Evolutionary conservation across 92 coral and sea anemone genomes (phyloP).

Genomic region (Porites lobata): DNA sequence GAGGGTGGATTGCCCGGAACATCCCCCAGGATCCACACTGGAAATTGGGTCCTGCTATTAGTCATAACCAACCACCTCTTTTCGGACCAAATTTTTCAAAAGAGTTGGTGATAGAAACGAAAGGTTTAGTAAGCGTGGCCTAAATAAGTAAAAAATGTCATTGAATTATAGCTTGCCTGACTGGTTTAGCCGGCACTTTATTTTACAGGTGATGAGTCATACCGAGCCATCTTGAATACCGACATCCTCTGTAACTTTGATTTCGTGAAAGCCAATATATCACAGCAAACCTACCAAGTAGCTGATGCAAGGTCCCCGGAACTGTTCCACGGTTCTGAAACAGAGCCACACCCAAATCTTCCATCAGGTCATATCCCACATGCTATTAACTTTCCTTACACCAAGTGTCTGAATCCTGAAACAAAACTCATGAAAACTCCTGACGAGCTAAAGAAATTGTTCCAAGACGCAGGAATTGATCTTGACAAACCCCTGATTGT

Average conservation of each 20-base stretch:
- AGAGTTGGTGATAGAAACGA: no score
- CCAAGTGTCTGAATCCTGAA: constrained; percentile 73
- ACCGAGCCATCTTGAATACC: constrained; percentile 75
- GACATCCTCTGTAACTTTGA: constrained; percentile 83
- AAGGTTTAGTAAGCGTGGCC: no score
- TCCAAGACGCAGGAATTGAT: constrained; percentile 84
- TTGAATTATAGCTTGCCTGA: not conserved
- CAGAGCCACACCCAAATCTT: constrained; percentile 87
- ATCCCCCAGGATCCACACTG: no score
- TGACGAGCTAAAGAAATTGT: constrained; percentile 78
- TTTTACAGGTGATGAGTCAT: constrained; percentile 70
- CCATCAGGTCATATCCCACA: constrained; percentile 91
- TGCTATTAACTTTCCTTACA: constrained; percentile 75
- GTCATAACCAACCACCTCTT: no score
- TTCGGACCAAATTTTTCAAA: no score
- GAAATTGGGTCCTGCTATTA: no score
- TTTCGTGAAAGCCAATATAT: constrained; percentile 61
- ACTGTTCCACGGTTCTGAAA: constrained; percentile 80
- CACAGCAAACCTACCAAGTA: constrained; percentile 69
- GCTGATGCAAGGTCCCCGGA: constrained; percentile 87
- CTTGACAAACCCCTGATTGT: constrained; percentile 78
- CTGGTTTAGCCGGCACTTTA: not conserved
- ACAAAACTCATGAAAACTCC: constrained; percentile 80
- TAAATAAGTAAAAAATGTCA: not conserved
- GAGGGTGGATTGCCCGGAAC: no score